phyloP scores from a whole-genome alignment of 2,888 invertebrate species.

The Baronia brevicornis region DNA sequence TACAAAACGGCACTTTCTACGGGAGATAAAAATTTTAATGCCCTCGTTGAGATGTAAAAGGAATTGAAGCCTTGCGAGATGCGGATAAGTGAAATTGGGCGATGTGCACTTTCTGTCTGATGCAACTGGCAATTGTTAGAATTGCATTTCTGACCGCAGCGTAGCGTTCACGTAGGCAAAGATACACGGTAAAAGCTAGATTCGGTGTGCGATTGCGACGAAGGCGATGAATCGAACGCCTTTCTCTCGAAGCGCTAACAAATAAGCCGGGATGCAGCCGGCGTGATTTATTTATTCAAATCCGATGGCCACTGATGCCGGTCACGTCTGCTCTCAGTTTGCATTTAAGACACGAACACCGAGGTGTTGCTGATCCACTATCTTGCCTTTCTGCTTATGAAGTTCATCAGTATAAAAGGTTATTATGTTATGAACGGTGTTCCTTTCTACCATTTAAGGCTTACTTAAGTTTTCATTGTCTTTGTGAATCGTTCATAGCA shows the following conservation, averaged over 20 bases:
- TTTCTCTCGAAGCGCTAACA: conserved; percentile 60
- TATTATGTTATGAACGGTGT: conserved; percentile 25
- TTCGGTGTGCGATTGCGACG: conserved; percentile 45
- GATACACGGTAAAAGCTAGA: conserved; percentile 54
- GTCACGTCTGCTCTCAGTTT: conserved; percentile 49
- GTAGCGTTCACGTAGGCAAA: conserved; percentile 38
- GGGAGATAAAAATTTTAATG: conserved; percentile 43
- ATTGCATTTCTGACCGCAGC: conserved; percentile 9
- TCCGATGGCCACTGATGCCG: conserved; percentile 46
- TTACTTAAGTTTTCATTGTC: conserved; percentile 3
- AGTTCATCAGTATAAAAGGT: conserved; percentile 33
- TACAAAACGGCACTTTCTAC: conserved; percentile 44
- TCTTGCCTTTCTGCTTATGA: conserved; percentile 26
- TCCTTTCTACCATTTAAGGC: conserved; percentile 16
- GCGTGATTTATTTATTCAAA: conserved; percentile 66
- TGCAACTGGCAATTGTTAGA: conserved; percentile 5
- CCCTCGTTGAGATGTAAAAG: conserved; percentile 35
- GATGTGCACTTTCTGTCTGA: conserved; percentile 13
- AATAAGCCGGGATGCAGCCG: conserved; percentile 52
- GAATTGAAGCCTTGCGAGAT: conserved; percentile 31
- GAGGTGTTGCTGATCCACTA: conserved; percentile 47
- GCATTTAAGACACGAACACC: conserved; percentile 43
- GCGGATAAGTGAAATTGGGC: conserved; percentile 36
- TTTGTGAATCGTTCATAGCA: too few relatives aligned
- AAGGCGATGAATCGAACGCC: conserved; percentile 57